phyloP scores from a whole-genome alignment of 1,140 invertebrate species.

The Cherax quadricarinatus region DNA sequence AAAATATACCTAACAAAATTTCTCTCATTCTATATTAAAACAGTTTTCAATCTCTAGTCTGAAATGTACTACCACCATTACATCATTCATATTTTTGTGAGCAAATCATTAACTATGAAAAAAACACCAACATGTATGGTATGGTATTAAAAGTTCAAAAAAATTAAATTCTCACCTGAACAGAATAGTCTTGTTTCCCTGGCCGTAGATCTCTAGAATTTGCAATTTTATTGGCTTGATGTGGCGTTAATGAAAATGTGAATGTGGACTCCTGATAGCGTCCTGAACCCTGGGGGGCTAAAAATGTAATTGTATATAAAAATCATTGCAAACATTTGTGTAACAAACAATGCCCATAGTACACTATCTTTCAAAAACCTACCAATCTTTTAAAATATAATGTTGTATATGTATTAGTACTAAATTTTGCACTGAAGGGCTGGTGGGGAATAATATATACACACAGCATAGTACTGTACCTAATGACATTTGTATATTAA shows the following conservation, averaged over 20 bases:
- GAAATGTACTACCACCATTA: too few relatives aligned
- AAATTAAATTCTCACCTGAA: slow-evolving; percentile 81
- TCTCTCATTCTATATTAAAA: too few relatives aligned
- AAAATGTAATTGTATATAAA: slow-evolving; percentile 9
- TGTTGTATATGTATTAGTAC: background rate
- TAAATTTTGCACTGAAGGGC: too few relatives aligned
- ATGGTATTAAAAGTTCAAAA: background rate
- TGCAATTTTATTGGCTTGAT: slow-evolving; percentile 84
- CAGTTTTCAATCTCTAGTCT: too few relatives aligned
- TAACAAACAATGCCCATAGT: background rate
- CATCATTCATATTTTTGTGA: too few relatives aligned
- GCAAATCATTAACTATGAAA: too few relatives aligned
- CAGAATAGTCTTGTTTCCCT: slow-evolving; percentile 85
- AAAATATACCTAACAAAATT: too few relatives aligned
- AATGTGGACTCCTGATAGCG: slow-evolving; percentile 89
- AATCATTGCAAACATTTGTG: background rate
- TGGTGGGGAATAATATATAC: too few relatives aligned
- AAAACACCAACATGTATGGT: too few relatives aligned
- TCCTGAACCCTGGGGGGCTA: slow-evolving; percentile 71
- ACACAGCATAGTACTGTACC: too few relatives aligned
- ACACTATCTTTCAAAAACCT: background rate
- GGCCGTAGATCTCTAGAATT: slow-evolving; percentile 71
- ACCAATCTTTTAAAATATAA: background rate
- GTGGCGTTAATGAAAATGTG: slow-evolving; percentile 93
- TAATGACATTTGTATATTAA: too few relatives aligned